Conservation (phyloP, 2,113 vertebrate species). For the Lycaon pictus region DNA sequence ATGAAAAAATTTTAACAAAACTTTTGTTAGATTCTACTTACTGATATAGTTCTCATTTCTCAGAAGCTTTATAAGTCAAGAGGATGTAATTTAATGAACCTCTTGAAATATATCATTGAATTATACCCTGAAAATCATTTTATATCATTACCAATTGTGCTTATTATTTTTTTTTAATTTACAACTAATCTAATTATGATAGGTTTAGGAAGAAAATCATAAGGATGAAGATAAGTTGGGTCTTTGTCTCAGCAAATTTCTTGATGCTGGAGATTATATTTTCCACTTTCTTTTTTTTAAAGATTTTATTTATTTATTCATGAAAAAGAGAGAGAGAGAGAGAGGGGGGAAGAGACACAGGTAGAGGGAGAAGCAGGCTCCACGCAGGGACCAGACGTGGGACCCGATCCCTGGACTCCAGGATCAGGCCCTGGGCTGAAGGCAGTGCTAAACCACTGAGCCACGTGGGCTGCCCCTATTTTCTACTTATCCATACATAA, state of each 20-base stretch:
- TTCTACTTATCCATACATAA: not conserved
- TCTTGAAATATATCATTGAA: slow-evolving; percentile 30
- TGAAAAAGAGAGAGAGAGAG: too few species aligned
- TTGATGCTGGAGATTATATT: not conserved
- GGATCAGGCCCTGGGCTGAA: too few species aligned
- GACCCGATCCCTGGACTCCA: too few species aligned
- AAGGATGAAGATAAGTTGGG: not conserved
- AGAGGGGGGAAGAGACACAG: too few species aligned
- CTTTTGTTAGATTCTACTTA: not conserved
- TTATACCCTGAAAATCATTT: not conserved
- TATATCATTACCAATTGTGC: not conserved
- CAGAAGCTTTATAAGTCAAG: not conserved
- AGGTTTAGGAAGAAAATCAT: not conserved
- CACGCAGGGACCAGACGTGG: too few species aligned
- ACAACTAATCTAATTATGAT: not conserved
- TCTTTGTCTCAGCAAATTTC: not conserved
- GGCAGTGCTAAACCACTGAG: too few species aligned
- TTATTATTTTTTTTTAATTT: not conserved
- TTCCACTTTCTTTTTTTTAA: not conserved
- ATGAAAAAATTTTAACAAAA: not conserved
- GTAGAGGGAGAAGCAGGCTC: too few species aligned
- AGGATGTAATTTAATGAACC: not conserved
- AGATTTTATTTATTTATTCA: too few species aligned
- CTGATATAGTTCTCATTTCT: not conserved
- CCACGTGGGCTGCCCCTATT: not conserved